Evolutionary conservation across 2,113 vertebrate genomes (phyloP), one percentile per base, ranked within the genome.

Genomic region (Corydoras maculifer): DNA sequence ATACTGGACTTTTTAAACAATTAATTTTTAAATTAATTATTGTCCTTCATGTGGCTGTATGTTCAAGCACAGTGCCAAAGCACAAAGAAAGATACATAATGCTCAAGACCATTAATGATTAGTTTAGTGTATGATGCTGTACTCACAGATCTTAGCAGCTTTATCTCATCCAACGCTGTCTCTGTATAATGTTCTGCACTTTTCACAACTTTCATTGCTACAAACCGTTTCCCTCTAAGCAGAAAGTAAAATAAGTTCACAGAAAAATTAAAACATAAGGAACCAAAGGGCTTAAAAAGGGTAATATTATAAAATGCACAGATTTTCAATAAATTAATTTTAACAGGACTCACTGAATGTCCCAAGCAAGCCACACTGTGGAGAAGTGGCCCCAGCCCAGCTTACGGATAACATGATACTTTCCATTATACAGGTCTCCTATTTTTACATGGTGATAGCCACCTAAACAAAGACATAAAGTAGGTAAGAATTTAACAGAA

Each of bases 161-260:
- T 96, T 84, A 99, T 99, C 84, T 99, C 96, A 85, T 99, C 97
- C 79, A 97, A 84, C 0, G 97, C 97, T 0, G 97, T 99, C 86
- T 99, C 97, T 0, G 97, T 99, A 79, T 99, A 99, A 80, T 98
- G 96, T 81, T 99, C 97, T 0, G 97, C 97, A 80, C 97, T 98
- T 86, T 99, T 99, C 78, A 99, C 96, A 78, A 98, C 97, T 84
- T 99, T 99, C 94, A 99, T 97, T 12, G 97, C 97, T 83, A 99
- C 94, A 87, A 99, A 98, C 54, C 92, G 92, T 82, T 91, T 98
- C 62, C 90, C 92, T 86, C 94, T 97, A 82, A 84, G 9, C 57
- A 32, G 35, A 59, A 8, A 31, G 60, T 29, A 25, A 25, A 25
- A 25, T 25, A 25, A 25, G 18, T 25, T 25, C 18, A 43, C 3